Percentiles rank a stretch among this genome's conserved stretches.
Evolutionary conservation across 35 echinoderm and acorn worm species (phyloP).

Genomic region (Ophioderma brevispina): DNA sequence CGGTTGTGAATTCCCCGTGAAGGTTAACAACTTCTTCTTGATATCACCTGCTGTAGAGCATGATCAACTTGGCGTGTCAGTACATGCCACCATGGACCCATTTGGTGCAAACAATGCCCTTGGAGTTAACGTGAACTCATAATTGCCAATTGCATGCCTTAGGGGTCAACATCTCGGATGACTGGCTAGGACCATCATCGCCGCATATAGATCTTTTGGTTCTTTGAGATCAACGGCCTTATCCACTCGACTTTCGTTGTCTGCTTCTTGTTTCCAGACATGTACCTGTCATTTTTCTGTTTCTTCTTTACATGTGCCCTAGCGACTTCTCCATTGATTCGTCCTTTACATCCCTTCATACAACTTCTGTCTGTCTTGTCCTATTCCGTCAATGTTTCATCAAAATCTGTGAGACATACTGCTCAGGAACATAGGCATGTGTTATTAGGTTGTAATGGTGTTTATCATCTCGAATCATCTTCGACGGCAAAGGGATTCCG

Average conservation of each 20-base stretch:
- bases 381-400: conserved; percentile 13
- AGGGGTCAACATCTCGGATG: conserved; percentile 44
- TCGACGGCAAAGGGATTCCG: background rate
- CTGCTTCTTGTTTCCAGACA: conserved; percentile 33
- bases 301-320: conserved; percentile 36
- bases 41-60: conserved; percentile 25
- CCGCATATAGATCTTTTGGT: conserved; percentile 50
- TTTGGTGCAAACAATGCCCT: conserved; percentile 59
- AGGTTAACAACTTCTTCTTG: background rate
- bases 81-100: conserved; percentile 37
- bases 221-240: conserved; percentile 52
- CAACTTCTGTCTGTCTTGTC: conserved; percentile 23
- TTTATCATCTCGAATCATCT: conserved; percentile 11
- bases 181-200: conserved; percentile 57
- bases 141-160: no score
- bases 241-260: conserved; percentile 45
- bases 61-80: conserved; percentile 69
- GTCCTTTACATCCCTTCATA: conserved; percentile 10
- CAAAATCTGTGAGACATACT: conserved; percentile 23
- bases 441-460: conserved; percentile 3
- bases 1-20: background rate
- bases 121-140: no score
- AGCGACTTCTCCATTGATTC: conserved; percentile 15
- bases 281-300: conserved; percentile 50
- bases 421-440: background rate